Evolutionary conservation across 92 coral and sea anemone genomes (phyloP).

Genomic region (Actinostola sp.): DNA sequence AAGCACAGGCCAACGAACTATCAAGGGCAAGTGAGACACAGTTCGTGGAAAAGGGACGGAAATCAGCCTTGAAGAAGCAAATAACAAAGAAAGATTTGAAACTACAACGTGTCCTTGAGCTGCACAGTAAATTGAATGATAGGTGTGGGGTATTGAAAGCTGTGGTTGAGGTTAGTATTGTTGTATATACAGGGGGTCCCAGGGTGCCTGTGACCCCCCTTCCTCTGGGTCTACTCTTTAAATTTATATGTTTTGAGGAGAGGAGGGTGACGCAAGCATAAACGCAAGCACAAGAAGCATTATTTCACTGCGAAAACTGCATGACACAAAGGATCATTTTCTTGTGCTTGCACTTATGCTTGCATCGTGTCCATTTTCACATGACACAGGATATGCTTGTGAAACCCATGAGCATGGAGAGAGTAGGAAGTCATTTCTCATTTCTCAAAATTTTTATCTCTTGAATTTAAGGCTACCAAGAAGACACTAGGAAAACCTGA

Average conservation of each 20-base stretch:
- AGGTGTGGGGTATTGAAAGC: constrained; percentile 82
- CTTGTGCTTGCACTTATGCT: too few species aligned
- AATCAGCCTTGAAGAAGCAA: constrained; percentile 68
- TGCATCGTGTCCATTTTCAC: too few species aligned
- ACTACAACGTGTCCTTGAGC: constrained; percentile 38
- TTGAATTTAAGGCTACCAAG: constrained; percentile 72
- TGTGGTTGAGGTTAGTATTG: constrained; percentile 83
- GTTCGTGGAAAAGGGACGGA: constrained; percentile 72
- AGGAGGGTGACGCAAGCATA: too few species aligned
- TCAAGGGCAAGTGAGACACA: constrained; percentile 63
- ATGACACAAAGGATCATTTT: too few species aligned
- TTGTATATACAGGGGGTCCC: too few species aligned
- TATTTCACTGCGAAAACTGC: too few species aligned
- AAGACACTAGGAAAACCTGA: constrained; percentile 71
- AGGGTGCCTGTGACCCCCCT: too few species aligned
- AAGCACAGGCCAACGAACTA: constrained; percentile 67
- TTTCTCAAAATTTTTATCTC: not conserved
- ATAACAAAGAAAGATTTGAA: constrained; percentile 68
- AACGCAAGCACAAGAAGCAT: too few species aligned
- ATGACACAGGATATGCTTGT: too few species aligned
- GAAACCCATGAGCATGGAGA: too few species aligned
- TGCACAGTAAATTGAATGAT: constrained; percentile 60
- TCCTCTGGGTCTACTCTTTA: too few species aligned
- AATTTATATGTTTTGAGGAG: too few species aligned
- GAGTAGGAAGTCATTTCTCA: not conserved